Conservation (phyloP, 2,113 vertebrate genomes). For the Phyllostomus discolor region DNA sequence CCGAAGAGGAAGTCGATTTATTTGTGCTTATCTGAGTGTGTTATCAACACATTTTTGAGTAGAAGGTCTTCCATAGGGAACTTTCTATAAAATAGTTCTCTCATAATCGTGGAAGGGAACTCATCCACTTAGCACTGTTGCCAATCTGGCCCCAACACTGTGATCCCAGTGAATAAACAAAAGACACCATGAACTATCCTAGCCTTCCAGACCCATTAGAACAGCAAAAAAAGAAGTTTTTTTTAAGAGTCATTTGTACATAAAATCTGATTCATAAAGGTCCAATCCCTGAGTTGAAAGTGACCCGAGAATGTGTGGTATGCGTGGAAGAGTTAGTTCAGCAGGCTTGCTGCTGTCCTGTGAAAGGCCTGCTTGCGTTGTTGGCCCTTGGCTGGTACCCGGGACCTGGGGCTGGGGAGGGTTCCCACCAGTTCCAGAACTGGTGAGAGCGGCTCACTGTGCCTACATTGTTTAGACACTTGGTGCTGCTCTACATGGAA, state of each 20-base stretch:
- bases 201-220: not conserved
- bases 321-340: not conserved
- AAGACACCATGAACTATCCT: not conserved
- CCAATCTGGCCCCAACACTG: not conserved
- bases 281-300: not conserved
- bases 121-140: not conserved
- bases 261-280: not conserved
- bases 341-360: not conserved
- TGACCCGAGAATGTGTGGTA: not conserved
- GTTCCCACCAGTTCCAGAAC: not conserved
- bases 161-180: not conserved
- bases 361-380: not conserved
- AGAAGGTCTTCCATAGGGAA: not conserved
- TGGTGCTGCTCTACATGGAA: not conserved
- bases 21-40: not conserved
- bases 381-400: not conserved
- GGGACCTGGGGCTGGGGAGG: not conserved
- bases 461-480: not conserved
- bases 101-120: not conserved
- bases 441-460: not conserved
- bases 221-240: not conserved
- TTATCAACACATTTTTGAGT: not conserved
- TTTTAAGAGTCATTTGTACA: not conserved
- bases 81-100: not conserved
- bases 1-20: rapidly evolving